Percentiles rank a stretch among this genome's conserved stretches.
These are phyloP conservation scores for Nothobranchius furzeri DNA, from an alignment of 2,113 vertebrate species.

Conservation along the genomic window DNA sequence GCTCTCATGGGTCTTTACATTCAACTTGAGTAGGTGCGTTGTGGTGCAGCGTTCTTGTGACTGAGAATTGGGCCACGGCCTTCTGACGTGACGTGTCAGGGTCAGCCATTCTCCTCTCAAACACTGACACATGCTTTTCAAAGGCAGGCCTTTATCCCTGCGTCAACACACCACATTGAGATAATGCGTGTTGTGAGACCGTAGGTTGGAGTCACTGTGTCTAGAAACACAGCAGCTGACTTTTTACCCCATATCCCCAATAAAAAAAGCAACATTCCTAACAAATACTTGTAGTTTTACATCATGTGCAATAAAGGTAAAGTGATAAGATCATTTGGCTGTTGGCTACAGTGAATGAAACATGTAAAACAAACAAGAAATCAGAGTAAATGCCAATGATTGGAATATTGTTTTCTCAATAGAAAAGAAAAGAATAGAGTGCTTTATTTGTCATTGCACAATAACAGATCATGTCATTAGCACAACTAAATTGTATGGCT, in stretches of 20 bases:
- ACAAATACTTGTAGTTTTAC: not conserved
- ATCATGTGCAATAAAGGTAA: not conserved
- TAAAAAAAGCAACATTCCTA: slow-evolving; percentile 4
- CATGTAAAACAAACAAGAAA: too few species aligned
- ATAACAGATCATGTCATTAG: too few species aligned
- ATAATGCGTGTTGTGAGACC: slow-evolving; percentile 56
- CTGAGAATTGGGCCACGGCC: slow-evolving; percentile 42
- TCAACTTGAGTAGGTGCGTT: not conserved
- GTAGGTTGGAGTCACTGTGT: slow-evolving; percentile 42
- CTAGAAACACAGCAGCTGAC: slow-evolving; percentile 26
- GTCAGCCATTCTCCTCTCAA: slow-evolving; percentile 53
- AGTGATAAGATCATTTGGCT: too few species aligned
- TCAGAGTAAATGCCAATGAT: too few species aligned
- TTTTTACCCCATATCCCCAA: slow-evolving; percentile 6
- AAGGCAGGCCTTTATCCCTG: slow-evolving; percentile 53
- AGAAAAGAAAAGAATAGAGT: too few species aligned
- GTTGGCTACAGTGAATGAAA: too few species aligned
- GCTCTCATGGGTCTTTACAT: slow-evolving; percentile 30
- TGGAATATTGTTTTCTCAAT: too few species aligned
- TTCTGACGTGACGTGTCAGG: slow-evolving; percentile 50
- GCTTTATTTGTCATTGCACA: too few species aligned
- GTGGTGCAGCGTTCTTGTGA: slow-evolving; percentile 22
- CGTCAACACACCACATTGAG: slow-evolving; percentile 57
- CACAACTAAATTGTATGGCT: too few species aligned
- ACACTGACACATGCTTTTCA: slow-evolving; percentile 42